These are phyloP conservation scores for Salticus scenicus DNA, from an alignment of 2,888 invertebrate species.

Conservation along the genomic window DNA sequence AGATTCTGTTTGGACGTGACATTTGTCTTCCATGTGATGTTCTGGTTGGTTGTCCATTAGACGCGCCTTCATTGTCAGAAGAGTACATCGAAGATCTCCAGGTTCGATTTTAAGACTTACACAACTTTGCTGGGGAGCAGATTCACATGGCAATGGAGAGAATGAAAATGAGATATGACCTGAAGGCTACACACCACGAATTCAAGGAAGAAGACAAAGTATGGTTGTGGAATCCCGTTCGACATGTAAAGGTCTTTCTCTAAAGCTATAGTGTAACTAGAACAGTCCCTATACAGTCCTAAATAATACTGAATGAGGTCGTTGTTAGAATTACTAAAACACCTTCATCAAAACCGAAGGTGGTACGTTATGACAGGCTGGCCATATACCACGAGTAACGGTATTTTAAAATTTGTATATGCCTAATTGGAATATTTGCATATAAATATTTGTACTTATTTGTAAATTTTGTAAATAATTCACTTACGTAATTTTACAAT, in stretches of 20 bases:
- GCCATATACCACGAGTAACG: neutral
- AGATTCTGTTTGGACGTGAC: no score
- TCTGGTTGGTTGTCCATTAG: neutral
- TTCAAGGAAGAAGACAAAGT: conserved; percentile 9
- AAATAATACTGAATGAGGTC: conserved; percentile 8
- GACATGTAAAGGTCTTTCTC: neutral
- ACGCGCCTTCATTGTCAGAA: conserved; percentile 9
- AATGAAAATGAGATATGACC: neutral
- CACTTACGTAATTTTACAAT: no score
- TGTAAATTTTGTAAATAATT: no score
- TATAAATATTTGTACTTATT: no score
- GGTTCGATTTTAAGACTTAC: neutral
- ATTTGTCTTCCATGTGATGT: no score
- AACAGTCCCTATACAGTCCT: conserved; percentile 24
- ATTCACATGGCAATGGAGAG: neutral
- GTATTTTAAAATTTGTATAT: no score
- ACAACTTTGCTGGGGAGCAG: conserved; percentile 10
- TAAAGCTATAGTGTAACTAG: neutral
- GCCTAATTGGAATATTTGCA: no score
- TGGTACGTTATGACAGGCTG: conserved; percentile 9
- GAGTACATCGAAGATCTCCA: conserved; percentile 16
- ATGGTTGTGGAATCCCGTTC: neutral
- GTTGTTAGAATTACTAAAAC: neutral
- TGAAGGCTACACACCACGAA: neutral
- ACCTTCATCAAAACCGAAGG: neutral